These are phyloP conservation scores for Argyra leucocephala DNA, from an alignment of 2,888 invertebrate species.

Conservation along the genomic window DNA sequence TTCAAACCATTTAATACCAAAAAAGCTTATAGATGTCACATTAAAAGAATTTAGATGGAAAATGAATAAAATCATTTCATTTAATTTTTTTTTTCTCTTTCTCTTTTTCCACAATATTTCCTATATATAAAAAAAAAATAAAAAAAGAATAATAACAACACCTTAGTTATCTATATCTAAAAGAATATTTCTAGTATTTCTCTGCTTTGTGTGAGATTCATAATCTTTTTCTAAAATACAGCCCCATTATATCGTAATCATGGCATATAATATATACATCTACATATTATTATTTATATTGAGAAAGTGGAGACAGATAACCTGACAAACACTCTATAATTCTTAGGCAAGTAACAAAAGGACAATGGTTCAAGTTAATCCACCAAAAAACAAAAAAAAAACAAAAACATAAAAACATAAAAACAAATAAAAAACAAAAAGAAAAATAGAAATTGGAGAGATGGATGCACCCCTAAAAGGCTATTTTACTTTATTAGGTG, in stretches of 20 bases:
- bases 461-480: neutral
- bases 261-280: too few species aligned
- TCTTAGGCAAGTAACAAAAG: neutral
- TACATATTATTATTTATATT: too few species aligned
- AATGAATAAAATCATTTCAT: neutral
- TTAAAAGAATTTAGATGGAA: neutral
- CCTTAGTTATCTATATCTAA: too few species aligned
- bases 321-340: too few species aligned
- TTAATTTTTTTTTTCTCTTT: neutral
- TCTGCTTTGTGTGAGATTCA: too few species aligned
- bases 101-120: too few species aligned
- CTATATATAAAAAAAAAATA: too few species aligned
- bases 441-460: neutral
- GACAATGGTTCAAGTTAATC: slow-evolving; percentile 1
- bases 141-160: too few species aligned
- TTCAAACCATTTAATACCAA: neutral
- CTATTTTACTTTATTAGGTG: slow-evolving; percentile 2
- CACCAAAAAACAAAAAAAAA: neutral
- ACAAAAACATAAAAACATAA: neutral
- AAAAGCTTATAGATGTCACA: neutral
- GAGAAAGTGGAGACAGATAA: too few species aligned
- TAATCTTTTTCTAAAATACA: too few species aligned
- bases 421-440: neutral
- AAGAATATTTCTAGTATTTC: too few species aligned
- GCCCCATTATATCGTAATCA: too few species aligned